A percentile compares a stretch with the other conserved stretches of the same genome.
Evolutionary conservation across 2,113 vertebrate species (phyloP).

Genomic region (Addax nasomaculatus): DNA sequence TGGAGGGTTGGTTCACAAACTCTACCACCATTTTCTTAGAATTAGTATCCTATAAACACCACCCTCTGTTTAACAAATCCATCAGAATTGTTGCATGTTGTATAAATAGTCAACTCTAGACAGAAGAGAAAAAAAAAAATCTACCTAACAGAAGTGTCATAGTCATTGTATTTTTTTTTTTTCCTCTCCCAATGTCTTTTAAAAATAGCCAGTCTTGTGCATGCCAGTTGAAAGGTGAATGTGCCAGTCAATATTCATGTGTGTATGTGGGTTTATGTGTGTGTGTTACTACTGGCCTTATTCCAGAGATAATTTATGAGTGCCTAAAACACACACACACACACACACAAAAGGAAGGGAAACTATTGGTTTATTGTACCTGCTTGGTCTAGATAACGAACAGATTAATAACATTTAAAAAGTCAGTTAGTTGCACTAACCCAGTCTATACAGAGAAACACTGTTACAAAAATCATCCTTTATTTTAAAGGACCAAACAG

Average conservation of each 20-base stretch:
- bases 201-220: background rate
- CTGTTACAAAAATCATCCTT: background rate
- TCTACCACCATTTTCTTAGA: background rate
- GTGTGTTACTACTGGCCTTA: background rate
- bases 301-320: background rate
- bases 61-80: background rate
- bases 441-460: background rate
- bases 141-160: background rate
- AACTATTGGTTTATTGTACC: background rate
- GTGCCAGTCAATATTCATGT: background rate
- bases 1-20: background rate
- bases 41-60: background rate
- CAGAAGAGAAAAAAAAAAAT: background rate
- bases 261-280: background rate
- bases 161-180: background rate
- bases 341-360: background rate
- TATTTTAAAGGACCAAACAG: slow-evolving; percentile 29
- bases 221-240: background rate
- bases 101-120: background rate
- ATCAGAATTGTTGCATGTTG: background rate
- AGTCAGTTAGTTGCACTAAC: background rate
- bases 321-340: background rate
- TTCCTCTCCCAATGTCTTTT: background rate
- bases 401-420: background rate
- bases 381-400: background rate